Evolutionary conservation across 2,888 invertebrate genomes (phyloP).

Genomic region (Hermaeophaga mercurialis): DNA sequence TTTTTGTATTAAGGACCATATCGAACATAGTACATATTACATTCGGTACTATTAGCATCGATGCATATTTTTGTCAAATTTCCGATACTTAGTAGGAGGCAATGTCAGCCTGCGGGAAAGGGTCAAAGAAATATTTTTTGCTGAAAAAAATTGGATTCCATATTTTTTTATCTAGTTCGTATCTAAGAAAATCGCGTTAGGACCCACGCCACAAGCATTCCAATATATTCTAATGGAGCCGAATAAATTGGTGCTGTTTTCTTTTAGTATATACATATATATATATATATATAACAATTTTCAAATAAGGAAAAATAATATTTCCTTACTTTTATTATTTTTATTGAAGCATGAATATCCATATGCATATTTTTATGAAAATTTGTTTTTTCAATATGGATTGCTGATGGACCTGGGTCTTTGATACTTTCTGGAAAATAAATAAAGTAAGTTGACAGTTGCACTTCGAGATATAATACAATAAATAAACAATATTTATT

Average conservation of each 20-base stretch:
- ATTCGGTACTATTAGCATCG: not conserved
- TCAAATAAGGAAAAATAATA: no score
- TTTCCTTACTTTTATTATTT: no score
- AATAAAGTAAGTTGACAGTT: not conserved
- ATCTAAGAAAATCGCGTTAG: not conserved
- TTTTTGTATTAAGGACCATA: slow-evolving; percentile 22
- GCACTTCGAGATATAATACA: no score
- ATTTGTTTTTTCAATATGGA: no score
- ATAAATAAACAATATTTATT: no score
- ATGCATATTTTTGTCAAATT: slow-evolving; percentile 22
- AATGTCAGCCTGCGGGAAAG: not conserved
- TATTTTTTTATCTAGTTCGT: slow-evolving; percentile 22
- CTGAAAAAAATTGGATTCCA: slow-evolving; percentile 3
- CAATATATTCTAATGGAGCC: no score
- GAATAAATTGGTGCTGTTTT: no score
- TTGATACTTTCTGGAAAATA: not conserved
- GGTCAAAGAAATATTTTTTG: slow-evolving; percentile 16
- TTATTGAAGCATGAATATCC: no score
- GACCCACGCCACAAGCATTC: no score
- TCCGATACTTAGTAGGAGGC: slow-evolving; percentile 2
- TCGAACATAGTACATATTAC: slow-evolving; percentile 6
- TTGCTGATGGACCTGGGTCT: not conserved
- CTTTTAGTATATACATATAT: no score
- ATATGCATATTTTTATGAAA: no score
- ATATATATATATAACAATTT: no score